Evolutionary conservation across 30 jellyfish, hydroid and myxozoan species (phyloP).

Genomic region (Chironex yamaguchii): DNA sequence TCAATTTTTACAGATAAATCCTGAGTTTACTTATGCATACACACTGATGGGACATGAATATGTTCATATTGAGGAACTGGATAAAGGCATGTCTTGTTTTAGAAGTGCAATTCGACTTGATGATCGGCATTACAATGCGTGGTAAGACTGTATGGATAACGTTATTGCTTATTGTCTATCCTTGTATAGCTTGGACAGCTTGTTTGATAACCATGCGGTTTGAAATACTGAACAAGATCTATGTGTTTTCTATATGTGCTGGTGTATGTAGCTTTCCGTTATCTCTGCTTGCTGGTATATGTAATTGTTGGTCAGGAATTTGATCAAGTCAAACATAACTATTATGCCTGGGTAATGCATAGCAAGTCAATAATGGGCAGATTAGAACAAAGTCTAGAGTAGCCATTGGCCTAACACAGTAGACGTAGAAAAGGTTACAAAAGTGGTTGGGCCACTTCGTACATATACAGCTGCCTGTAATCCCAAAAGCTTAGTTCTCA

Average conservation of each 20-base stretch:
- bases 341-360: no score
- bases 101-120: slow-evolving; percentile 88
- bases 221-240: neutral
- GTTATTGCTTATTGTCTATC: neutral
- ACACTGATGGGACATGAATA: slow-evolving; percentile 97
- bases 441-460: no score
- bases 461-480: no score
- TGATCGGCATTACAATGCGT: slow-evolving; percentile 96
- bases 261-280: neutral
- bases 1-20: slow-evolving; percentile 64
- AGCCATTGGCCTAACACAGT: no score
- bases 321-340: no score
- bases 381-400: no score
- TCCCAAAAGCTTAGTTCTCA: no score
- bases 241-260: neutral
- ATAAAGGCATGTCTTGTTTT: slow-evolving; percentile 91
- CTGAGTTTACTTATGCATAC: slow-evolving; percentile 94
- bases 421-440: no score
- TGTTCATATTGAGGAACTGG: slow-evolving; percentile 91
- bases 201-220: neutral
- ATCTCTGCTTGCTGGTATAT: no score
- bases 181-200: no score
- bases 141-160: slow-evolving; percentile 76
- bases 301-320: no score
- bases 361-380: no score